Evolutionary conservation across 1,140 invertebrate genomes (phyloP).

Genomic region (Trichogramma pretiosum): DNA sequence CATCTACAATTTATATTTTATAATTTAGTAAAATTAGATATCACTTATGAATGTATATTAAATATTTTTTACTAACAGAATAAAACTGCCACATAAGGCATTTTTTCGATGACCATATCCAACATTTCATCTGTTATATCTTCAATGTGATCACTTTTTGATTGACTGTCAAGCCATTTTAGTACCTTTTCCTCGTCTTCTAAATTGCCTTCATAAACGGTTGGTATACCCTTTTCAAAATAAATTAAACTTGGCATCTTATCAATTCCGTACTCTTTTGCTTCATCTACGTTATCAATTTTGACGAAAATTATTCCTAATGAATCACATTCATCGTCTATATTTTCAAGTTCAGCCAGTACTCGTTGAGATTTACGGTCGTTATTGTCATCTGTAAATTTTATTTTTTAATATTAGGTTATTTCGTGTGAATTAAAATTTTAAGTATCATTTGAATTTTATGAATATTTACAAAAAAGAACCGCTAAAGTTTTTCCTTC

Average conservation of each 20-base stretch:
- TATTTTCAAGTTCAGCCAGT: slow-evolving; percentile 84
- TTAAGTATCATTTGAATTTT: neutral
- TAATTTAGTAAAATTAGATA: neutral
- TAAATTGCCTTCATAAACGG: slow-evolving; percentile 79
- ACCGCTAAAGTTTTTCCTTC: slow-evolving; percentile 83
- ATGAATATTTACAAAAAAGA: slow-evolving; percentile 88
- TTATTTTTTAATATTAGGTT: slow-evolving; percentile 13
- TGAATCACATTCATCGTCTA: slow-evolving; percentile 87
- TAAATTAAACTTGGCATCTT: slow-evolving; percentile 77
- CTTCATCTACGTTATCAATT: slow-evolving; percentile 83
- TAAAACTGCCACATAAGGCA: slow-evolving; percentile 76
- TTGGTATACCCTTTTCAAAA: slow-evolving; percentile 85
- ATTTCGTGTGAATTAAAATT: slow-evolving; percentile 4
- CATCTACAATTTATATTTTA: slow-evolving; percentile 55
- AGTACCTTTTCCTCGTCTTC: slow-evolving; percentile 86
- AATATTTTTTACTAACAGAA: slow-evolving; percentile 65
- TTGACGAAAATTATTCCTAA: slow-evolving; percentile 84
- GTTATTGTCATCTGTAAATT: slow-evolving; percentile 73
- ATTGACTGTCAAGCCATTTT: slow-evolving; percentile 77
- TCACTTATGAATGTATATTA: slow-evolving; percentile 5
- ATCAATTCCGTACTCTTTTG: slow-evolving; percentile 83
- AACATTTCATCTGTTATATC: slow-evolving; percentile 92
- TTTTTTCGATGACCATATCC: slow-evolving; percentile 81
- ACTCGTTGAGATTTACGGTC: slow-evolving; percentile 79
- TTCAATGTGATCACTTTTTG: slow-evolving; percentile 85